Evolutionary conservation across 2,888 invertebrate species (phyloP).

Genomic region (Microdon myrmicae): DNA sequence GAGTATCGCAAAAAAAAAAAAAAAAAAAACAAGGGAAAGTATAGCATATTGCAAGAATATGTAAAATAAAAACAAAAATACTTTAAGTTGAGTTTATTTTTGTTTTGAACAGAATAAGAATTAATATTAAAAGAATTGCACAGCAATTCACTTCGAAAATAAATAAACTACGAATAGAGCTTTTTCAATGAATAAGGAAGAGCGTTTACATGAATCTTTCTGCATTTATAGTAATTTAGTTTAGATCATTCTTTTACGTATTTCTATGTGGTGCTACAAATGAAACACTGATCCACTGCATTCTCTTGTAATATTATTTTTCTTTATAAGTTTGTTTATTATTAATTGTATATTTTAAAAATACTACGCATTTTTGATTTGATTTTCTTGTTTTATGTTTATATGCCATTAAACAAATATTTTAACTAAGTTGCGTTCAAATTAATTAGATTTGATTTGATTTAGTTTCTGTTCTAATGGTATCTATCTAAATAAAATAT

Average conservation of each 20-base stretch:
- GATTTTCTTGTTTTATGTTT: conserved; percentile 23
- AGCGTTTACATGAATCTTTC: conserved; percentile 16
- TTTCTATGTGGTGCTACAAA: conserved; percentile 55
- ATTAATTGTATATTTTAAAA: conserved; percentile 3
- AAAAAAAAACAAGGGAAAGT: too few species aligned
- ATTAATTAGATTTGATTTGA: conserved; percentile 6
- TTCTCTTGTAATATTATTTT: conserved; percentile 42
- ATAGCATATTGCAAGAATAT: too few species aligned
- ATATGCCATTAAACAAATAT: too few species aligned
- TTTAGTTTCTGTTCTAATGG: conserved; percentile 9
- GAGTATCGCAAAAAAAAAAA: too few species aligned
- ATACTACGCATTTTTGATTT: conserved; percentile 13
- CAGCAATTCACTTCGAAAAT: too few species aligned
- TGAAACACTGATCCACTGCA: conserved; percentile 60
- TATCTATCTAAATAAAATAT: conserved; percentile 22
- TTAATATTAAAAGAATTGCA: too few species aligned
- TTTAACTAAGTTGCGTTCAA: conserved; percentile 15
- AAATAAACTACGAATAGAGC: too few species aligned
- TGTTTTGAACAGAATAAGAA: too few species aligned
- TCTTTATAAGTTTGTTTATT: conserved; percentile 14
- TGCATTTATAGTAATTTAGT: conserved; percentile 25
- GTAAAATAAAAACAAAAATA: too few species aligned
- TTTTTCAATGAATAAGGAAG: conserved; percentile 42
- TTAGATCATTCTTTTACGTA: conserved; percentile 22
- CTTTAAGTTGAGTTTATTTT: too few species aligned